phyloP scores from a whole-genome alignment of 2,113 vertebrate genomes.

The Otus sunia region DNA sequence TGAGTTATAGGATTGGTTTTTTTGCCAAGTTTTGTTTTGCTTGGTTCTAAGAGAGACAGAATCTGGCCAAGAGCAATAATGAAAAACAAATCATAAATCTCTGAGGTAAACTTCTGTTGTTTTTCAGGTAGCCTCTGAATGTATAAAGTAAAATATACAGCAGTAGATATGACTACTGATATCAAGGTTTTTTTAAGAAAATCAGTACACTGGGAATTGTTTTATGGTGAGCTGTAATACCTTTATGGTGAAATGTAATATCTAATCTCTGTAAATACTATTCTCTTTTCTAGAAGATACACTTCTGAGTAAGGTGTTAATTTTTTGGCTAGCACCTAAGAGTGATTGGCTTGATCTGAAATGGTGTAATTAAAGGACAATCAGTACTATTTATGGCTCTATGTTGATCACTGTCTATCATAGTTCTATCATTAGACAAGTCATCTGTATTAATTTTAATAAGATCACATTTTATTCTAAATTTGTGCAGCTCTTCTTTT shows the following conservation, averaged over 20 bases:
- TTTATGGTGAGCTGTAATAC: neutral
- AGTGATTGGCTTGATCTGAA: neutral
- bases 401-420: neutral
- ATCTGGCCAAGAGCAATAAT: neutral
- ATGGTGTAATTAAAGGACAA: neutral
- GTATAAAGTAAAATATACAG: neutral
- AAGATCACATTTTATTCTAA: neutral
- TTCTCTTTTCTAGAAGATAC: neutral
- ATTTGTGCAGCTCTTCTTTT: neutral
- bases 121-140: neutral
- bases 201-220: neutral
- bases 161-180: neutral
- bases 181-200: neutral
- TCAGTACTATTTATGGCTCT: neutral
- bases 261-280: neutral
- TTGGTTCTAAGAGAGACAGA: neutral
- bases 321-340: neutral
- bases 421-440: neutral
- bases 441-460: neutral
- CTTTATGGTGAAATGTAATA: neutral
- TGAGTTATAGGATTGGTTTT: neutral
- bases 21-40: neutral
- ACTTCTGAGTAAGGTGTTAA: neutral
- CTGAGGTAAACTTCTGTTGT: neutral
- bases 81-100: neutral